Conservation (phyloP, 1,140 invertebrate species). For the Danaus plexippus region DNA sequence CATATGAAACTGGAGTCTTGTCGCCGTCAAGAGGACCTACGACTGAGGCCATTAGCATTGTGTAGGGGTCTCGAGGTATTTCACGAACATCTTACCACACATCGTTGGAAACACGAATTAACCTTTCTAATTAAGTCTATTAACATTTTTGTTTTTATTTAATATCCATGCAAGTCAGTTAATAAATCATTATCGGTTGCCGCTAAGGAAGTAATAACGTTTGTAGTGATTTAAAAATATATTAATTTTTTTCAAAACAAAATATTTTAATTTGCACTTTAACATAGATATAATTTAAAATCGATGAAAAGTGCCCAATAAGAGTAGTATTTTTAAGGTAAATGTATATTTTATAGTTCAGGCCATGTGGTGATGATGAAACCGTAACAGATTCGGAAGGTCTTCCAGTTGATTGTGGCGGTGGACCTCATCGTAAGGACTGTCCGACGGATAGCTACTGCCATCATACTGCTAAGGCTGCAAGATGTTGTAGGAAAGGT, state of each 20-base stretch:
- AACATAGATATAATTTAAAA: too few species aligned
- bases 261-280: too few species aligned
- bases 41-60: slow-evolving; percentile 70
- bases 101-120: too few species aligned
- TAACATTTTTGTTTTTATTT: too few species aligned
- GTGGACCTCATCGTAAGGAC: slow-evolving; percentile 79
- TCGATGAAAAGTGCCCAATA: too few species aligned
- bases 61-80: slow-evolving; percentile 56
- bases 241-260: too few species aligned
- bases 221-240: too few species aligned
- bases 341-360: slow-evolving; percentile 32
- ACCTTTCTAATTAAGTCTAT: too few species aligned
- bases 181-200: too few species aligned
- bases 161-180: too few species aligned
- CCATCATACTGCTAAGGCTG: slow-evolving; percentile 84
- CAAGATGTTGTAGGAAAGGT: slow-evolving; percentile 88
- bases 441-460: slow-evolving; percentile 88
- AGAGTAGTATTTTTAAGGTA: neutral
- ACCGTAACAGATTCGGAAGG: slow-evolving; percentile 81
- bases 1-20: slow-evolving; percentile 90
- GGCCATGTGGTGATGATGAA: slow-evolving; percentile 87
- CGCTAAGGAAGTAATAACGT: too few species aligned
- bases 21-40: slow-evolving; percentile 83
- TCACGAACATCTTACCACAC: neutral
- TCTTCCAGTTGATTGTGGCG: slow-evolving; percentile 85